Conservation (phyloP, 2,888 invertebrate genomes). For the Xylocampa areola region DNA sequence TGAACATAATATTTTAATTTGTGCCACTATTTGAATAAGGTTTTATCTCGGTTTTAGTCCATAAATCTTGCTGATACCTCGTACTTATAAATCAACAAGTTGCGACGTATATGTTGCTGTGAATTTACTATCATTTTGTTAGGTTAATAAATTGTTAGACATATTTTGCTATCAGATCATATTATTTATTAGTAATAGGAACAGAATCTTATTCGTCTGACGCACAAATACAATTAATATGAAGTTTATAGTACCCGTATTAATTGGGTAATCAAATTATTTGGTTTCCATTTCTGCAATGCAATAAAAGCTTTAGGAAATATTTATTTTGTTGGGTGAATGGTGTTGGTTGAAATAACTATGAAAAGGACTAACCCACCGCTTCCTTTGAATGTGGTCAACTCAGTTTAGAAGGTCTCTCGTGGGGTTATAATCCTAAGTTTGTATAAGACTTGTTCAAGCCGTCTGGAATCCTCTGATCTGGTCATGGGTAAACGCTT, state of each 20-base stretch:
- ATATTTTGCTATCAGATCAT: conserved; percentile 24
- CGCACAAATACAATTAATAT: conserved; percentile 4
- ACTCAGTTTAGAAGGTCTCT: too few relatives aligned
- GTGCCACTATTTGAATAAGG: conserved; percentile 19
- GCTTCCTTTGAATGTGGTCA: too few relatives aligned
- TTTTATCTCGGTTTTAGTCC: conserved; percentile 31
- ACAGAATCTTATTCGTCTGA: conserved; percentile 28
- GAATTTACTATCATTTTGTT: conserved; percentile 33
- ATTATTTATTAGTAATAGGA: conserved; percentile 29
- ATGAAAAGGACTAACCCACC: too few relatives aligned
- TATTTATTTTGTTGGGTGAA: neutral
- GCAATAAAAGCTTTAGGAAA: neutral
- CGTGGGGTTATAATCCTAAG: too few relatives aligned
- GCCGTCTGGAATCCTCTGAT: too few relatives aligned
- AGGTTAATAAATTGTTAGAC: conserved; percentile 28
- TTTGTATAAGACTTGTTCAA: too few relatives aligned
- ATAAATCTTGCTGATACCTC: conserved; percentile 34
- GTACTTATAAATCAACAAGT: conserved; percentile 36
- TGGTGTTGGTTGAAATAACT: too few relatives aligned
- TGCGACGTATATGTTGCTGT: conserved; percentile 5
- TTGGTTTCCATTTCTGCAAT: conserved; percentile 5
- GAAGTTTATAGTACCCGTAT: conserved; percentile 16
- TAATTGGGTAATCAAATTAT: conserved; percentile 13
- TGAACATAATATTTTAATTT: conserved; percentile 20
- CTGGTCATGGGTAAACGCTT: too few relatives aligned